phyloP scores from a whole-genome alignment of 2,113 vertebrate genomes.

The mouse (Mus musculus) region DNA sequence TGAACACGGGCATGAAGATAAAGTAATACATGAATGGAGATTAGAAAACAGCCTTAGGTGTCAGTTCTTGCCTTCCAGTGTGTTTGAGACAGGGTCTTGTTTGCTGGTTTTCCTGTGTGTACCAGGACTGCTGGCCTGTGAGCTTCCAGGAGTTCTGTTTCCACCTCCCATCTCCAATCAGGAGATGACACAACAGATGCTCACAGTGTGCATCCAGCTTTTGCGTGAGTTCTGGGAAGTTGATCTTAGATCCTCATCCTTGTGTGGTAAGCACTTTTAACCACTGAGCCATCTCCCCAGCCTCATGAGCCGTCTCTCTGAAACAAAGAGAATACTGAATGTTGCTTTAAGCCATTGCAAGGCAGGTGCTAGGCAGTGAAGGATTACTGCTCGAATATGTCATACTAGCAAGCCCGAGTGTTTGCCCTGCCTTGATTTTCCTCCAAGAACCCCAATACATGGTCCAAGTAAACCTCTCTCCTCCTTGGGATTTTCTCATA shows the following conservation, averaged over 20 bases:
- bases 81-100: not conserved
- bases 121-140: not conserved
- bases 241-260: not conserved
- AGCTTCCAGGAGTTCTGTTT: not conserved
- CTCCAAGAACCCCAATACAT: not conserved
- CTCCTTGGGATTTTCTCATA: not conserved
- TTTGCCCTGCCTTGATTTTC: not conserved
- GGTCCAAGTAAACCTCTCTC: not conserved
- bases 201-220: not conserved
- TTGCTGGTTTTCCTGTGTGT: not conserved
- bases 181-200: not conserved
- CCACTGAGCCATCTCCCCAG: not conserved
- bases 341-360: not conserved
- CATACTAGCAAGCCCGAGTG: too few relatives aligned
- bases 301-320: not conserved
- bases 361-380: not conserved
- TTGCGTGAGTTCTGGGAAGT: not conserved
- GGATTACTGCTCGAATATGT: not conserved
- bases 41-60: not conserved
- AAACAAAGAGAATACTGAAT: not conserved
- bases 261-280: not conserved
- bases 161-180: not conserved
- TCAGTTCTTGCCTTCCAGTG: not conserved
- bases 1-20: not conserved
- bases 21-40: not conserved